Base-by-base conservation (phyloP, 2,797 vertebrate species). In the Acrocephalus scirpaceus region DNA sequence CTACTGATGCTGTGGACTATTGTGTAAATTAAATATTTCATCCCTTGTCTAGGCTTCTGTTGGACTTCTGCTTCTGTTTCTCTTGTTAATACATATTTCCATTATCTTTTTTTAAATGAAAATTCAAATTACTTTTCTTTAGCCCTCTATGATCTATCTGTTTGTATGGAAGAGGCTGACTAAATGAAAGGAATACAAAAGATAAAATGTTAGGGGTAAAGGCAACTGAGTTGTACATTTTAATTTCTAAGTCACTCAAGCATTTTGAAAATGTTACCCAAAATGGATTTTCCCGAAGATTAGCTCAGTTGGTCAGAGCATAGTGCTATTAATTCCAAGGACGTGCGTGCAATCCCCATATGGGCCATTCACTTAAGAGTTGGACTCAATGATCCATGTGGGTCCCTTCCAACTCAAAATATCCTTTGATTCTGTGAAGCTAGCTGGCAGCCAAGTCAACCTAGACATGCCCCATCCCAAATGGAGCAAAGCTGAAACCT, bases 321-420 rank as follows among this genome's bases (percentile, higher is more conserved):
- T 34, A 26, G 25, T 53, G 18, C 10, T 53, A 5, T 9, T 53
- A 26, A 66, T 8, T 3, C 34, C 53, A 38, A 36, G 23, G 34
- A 42, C 0, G 0, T 8, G 15, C 6, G 2, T 60, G 72, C 0
- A 0, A 27, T 60, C 30, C 53, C 30, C 11, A 5, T 21, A 27
- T 20, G 34, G 40, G 9, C 40, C 6, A 20, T 54, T 78, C 22
- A 36, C 40, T 54, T 32, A 53, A 54, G 47, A 32, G 22, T 0
- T 90, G 29, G 26, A 36, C 16, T 72, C 8, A 2, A 1, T 54
- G 30, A 29, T 48, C 47, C 47, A 3, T 21, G 18, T 60, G 30
- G 14, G 30, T 36, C 26, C 16, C 22, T 73, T 72, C 34, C 34
- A 47, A 5, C 9, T 70, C 27, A 13, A 13, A 82, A 36, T 75